These are phyloP conservation scores for Trichechus manatus DNA, from an alignment of 2,113 vertebrate species.

Conservation along the genomic window DNA sequence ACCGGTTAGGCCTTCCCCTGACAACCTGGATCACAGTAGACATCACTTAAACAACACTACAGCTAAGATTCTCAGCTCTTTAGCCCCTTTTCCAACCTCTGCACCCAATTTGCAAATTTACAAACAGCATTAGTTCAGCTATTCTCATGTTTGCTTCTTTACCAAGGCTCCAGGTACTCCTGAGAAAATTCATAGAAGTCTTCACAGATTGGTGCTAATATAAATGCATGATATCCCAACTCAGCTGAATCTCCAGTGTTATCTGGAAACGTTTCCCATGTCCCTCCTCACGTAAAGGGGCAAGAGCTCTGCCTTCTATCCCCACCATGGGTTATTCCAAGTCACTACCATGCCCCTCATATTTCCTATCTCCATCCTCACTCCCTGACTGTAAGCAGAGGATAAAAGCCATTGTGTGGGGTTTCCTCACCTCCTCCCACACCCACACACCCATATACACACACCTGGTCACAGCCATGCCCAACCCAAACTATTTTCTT, in stretches of 20 bases:
- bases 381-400: neutral
- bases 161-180: neutral
- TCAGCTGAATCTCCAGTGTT: neutral
- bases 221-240: neutral
- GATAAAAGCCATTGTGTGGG: neutral
- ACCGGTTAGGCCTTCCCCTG: neutral
- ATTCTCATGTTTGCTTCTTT: neutral
- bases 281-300: neutral
- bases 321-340: neutral
- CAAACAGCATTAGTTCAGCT: neutral
- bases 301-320: neutral
- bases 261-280: neutral
- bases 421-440: neutral
- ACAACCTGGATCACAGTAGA: rapidly evolving
- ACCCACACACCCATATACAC: neutral
- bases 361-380: neutral
- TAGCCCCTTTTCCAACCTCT: neutral
- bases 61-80: neutral
- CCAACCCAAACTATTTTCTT: neutral
- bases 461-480: neutral
- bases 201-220: neutral
- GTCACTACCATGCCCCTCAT: neutral
- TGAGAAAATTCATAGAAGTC: neutral
- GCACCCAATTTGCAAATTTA: neutral
- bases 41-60: neutral